Base-by-base conservation (phyloP, 1,140 invertebrate species). In the Goniozus legneri region DNA sequence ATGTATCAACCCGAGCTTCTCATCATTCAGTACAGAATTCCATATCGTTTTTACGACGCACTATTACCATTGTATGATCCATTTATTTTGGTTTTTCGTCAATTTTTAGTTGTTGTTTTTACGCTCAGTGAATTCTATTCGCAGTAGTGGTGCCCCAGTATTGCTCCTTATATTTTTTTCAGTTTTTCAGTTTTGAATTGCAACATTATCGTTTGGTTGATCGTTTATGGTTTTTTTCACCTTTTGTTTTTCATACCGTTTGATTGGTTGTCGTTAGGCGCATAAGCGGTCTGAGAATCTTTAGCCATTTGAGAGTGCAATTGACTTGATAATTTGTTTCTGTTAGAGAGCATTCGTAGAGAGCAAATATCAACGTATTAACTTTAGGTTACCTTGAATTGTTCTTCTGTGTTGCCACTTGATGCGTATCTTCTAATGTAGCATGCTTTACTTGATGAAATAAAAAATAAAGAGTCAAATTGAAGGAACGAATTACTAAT, bases 371-470 rank as follows among this genome's bases (percentile, higher is more conserved):
- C 36, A 54, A 58, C 56, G 47, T 58, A 39, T n/a, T n/a, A n/a
- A n/a, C n/a, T n/a, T 58, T 56, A 58, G 47, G 51, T 58, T 58
- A 57, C 35, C 47, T 59, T 59, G 42, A 58, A 53, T 59, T 59
- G 56, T 59, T 58, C 34, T 58, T 58, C 58, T 59, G 57, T 58
- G 57, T n/a, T 59, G 56, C 52, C 47, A 59, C 52, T 50, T 59
- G 55, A 59, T 59, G 55, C 55, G 57, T 59, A 59, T 58, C 54
- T 58, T 59, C 47, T 58, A 59, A 58, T 58, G 52, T 58, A 59
- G 57, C 56, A 59, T 58, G 57, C 57, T 59, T 58, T 50, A 46
- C 30, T 51, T 58, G 14, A 58, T 58, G 44, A 33, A 31, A 50
- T 27, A 49, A 51, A 32, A 37, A 37, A 46, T 45, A 49, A 31